Conservation (phyloP, 37 sponge, comb jelly and placozoan species). For the Chondrosia reniformis region DNA sequence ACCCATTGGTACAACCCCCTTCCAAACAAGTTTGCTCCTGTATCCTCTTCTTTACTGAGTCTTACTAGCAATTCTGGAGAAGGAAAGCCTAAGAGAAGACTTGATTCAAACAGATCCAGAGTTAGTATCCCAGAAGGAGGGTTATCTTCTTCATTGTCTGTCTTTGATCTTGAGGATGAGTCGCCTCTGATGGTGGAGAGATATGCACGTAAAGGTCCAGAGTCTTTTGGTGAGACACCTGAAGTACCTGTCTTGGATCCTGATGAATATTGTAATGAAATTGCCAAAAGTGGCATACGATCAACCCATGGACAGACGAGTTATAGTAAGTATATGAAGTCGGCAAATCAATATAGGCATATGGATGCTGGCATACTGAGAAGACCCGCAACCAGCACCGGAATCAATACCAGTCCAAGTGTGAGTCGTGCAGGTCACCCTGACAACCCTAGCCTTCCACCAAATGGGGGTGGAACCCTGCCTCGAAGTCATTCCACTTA, state of each 20-base stretch:
- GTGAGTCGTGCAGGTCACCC: too few species aligned
- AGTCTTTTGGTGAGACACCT: background rate
- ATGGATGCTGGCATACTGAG: slow-evolving; percentile 6
- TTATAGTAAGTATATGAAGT: background rate
- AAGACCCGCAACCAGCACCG: background rate
- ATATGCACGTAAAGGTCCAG: slow-evolving; percentile 16
- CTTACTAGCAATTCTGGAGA: background rate
- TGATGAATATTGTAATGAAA: slow-evolving; percentile 16
- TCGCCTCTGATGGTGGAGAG: slow-evolving; percentile 19
- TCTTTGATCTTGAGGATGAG: background rate
- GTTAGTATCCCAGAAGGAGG: background rate
- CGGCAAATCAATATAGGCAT: background rate
- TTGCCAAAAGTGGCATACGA: background rate
- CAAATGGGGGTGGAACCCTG: too few species aligned
- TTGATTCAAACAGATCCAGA: background rate
- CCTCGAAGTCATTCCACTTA: too few species aligned
- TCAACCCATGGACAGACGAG: background rate
- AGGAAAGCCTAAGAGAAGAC: slow-evolving; percentile 3
- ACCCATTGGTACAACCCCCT: slow-evolving; percentile 1
- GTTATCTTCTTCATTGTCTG: background rate
- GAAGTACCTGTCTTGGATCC: slow-evolving; percentile 9
- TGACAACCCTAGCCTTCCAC: too few species aligned
- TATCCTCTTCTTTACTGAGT: slow-evolving; percentile 3
- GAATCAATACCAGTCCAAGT: background rate
- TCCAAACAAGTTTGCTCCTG: slow-evolving; percentile 11